Conservation (phyloP, 1,140 invertebrate species). For the Bombus waltoni region DNA sequence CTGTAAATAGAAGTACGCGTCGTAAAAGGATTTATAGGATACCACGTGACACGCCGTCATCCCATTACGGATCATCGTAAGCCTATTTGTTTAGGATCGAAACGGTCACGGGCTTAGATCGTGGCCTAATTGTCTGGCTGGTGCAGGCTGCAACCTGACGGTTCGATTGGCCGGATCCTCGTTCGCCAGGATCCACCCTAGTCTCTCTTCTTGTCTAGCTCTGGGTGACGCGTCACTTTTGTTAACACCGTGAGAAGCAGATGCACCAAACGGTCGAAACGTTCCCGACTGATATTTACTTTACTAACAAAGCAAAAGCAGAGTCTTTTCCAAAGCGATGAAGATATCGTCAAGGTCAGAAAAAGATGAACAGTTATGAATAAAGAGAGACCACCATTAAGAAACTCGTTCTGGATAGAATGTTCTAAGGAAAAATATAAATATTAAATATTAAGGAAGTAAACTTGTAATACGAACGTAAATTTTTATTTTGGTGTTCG, state of each 20-base stretch:
- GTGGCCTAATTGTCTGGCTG: conserved; percentile 70
- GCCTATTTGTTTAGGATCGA: conserved; percentile 76
- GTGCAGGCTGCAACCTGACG: conserved; percentile 64
- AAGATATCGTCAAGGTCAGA: conserved; percentile 35
- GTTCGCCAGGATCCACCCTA: conserved; percentile 25
- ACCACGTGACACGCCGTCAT: conserved; percentile 67
- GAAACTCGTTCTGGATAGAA: too few species aligned
- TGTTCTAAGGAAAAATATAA: too few species aligned
- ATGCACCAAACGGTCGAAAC: conserved; percentile 50
- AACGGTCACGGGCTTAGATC: conserved; percentile 66
- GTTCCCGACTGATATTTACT: conserved; percentile 57
- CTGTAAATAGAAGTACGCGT: conserved; percentile 48
- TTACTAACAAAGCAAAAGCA: conserved; percentile 70
- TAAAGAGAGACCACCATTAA: too few species aligned
- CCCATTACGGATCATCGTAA: conserved; percentile 76
- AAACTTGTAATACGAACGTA: too few species aligned
- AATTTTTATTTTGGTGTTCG: too few species aligned
- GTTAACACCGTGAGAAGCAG: conserved; percentile 64
- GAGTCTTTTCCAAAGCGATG: conserved; percentile 48
- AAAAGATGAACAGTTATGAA: background rate
- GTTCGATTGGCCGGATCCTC: conserved; percentile 58
- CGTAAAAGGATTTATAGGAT: conserved; percentile 69
- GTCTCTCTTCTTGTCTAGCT: conserved; percentile 5
- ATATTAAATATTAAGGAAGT: too few species aligned
- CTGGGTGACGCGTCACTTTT: conserved; percentile 59